phyloP scores from a whole-genome alignment of 35 echinoderm and acorn worm species.

The Amphiura filiformis region DNA sequence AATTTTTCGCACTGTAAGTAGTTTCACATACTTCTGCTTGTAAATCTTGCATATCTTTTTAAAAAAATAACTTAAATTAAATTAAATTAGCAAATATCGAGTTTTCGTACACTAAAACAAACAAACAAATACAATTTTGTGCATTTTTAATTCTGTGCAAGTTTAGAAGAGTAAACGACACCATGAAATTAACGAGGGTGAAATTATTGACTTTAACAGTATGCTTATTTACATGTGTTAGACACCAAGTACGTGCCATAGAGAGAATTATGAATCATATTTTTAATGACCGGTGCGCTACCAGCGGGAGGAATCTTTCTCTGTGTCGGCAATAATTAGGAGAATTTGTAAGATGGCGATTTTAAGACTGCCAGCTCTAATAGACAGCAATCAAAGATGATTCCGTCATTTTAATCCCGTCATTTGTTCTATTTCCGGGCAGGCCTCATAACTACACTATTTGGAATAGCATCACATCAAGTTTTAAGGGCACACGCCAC shows the following conservation, averaged over 20 bases:
- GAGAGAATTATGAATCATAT: background rate
- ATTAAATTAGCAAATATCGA: too few species aligned
- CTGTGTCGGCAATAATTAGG: background rate
- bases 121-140: too few species aligned
- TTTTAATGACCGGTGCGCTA: background rate
- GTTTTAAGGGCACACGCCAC: background rate
- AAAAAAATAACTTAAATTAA: too few species aligned
- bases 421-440: slow-evolving; percentile 1
- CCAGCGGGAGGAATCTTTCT: background rate
- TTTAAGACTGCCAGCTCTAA: background rate
- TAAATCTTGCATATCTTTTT: too few species aligned
- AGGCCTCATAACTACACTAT: background rate
- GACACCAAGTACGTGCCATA: background rate
- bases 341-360: background rate
- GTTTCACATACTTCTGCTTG: too few species aligned
- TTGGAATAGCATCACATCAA: background rate
- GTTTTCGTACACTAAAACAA: too few species aligned
- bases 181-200: too few species aligned
- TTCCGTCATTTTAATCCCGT: background rate
- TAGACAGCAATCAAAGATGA: background rate
- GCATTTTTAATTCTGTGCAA: too few species aligned
- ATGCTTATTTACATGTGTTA: background rate
- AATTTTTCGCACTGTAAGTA: too few species aligned
- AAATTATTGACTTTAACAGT: too few species aligned
- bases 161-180: too few species aligned